Conservation (phyloP, 2,888 invertebrate genomes). For the Scrobipalpa atriplicella region DNA sequence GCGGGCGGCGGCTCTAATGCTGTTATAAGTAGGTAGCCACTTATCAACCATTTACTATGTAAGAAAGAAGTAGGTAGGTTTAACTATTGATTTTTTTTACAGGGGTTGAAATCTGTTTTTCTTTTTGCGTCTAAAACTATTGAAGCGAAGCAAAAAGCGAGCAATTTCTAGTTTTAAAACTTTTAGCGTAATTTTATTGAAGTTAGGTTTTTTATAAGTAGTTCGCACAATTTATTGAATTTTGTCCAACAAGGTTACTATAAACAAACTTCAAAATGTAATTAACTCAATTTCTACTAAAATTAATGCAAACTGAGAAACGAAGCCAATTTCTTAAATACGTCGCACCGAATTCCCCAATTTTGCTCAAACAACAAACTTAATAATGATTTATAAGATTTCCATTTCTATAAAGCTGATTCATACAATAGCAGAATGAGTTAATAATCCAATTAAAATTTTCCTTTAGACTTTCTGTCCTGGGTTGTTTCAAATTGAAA, state of each 20-base stretch:
- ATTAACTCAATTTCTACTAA: slow-evolving; percentile 28
- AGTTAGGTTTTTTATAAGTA: no score
- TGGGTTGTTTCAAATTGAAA: slow-evolving; percentile 77
- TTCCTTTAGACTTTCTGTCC: slow-evolving; percentile 68
- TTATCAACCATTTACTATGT: slow-evolving; percentile 22
- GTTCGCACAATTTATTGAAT: no score
- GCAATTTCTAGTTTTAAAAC: no score
- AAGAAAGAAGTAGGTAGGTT: background rate
- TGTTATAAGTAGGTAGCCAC: slow-evolving; percentile 31
- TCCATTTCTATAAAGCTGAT: slow-evolving; percentile 56
- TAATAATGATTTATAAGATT: slow-evolving; percentile 58
- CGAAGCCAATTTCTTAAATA: slow-evolving; percentile 35
- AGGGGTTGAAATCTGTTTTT: background rate
- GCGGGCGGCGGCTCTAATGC: slow-evolving; percentile 45
- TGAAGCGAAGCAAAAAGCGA: no score
- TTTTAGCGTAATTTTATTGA: no score
- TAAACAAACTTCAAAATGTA: background rate
- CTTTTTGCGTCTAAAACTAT: no score
- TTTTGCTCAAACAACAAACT: slow-evolving; percentile 50
- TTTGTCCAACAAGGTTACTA: no score
- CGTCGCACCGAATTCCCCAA: slow-evolving; percentile 39
- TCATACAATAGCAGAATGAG: slow-evolving; percentile 61
- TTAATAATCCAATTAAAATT: slow-evolving; percentile 81
- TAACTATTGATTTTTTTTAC: background rate
- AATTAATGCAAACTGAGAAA: slow-evolving; percentile 35